Evolutionary conservation across 2,113 vertebrate genomes (phyloP).

Genomic region (Hypocryptadius cinnamomeus): DNA sequence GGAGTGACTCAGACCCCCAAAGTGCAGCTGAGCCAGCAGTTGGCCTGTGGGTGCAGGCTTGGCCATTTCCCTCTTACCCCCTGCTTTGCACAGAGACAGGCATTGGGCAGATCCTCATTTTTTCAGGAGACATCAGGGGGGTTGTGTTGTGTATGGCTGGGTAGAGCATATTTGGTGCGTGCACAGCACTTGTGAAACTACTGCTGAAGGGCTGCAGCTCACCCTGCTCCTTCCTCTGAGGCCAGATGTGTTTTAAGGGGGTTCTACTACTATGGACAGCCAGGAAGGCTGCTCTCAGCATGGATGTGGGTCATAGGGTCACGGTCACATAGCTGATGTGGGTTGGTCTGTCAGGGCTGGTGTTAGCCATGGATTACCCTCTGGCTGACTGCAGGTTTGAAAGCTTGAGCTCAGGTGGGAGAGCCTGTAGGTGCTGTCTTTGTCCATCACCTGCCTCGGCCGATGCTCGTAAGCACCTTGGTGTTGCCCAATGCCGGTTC

Average conservation of each 20-base stretch:
- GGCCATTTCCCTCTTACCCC: neutral
- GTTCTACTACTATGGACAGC: neutral
- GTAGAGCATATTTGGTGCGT: neutral
- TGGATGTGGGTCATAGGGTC: neutral
- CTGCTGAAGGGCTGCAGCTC: neutral
- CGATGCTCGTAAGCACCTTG: neutral
- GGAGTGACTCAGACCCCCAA: neutral
- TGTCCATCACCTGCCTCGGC: neutral
- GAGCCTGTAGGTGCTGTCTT: neutral
- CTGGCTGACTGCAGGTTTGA: neutral
- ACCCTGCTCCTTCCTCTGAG: neutral
- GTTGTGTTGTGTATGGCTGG: neutral
- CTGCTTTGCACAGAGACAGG: neutral
- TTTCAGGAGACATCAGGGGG: neutral
- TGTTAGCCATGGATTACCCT: neutral
- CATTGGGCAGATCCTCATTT: neutral
- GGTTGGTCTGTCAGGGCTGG: neutral
- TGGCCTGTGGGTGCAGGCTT: neutral
- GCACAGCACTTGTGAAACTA: neutral
- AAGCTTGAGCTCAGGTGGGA: neutral
- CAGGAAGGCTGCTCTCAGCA: neutral
- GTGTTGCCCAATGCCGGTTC: neutral
- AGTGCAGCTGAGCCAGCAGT: neutral
- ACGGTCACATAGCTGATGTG: fast-evolving
- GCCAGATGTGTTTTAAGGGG: neutral